Conservation (phyloP, 2,797 vertebrate genomes). For the Tympanoctomys barrerae region DNA sequence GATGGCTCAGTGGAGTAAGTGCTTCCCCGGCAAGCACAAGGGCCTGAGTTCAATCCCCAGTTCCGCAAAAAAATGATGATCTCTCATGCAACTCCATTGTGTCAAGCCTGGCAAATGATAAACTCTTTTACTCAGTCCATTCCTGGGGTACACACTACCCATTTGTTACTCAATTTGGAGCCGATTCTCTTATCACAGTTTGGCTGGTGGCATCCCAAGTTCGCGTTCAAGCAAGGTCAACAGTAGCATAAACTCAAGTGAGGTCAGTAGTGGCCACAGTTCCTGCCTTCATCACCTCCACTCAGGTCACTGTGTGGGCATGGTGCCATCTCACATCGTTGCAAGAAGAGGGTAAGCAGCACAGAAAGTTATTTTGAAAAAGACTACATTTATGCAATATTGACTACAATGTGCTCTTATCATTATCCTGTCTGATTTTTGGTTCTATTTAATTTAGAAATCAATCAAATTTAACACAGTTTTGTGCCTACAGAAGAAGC, state of each 20-base stretch:
- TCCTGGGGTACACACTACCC: too few relatives aligned
- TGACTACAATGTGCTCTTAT: neutral
- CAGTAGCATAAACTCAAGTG: neutral
- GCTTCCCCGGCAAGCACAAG: too few relatives aligned
- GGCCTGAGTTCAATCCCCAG: too few relatives aligned
- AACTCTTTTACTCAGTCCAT: neutral
- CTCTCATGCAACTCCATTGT: neutral
- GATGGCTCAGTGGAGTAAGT: too few relatives aligned
- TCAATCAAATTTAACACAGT: neutral
- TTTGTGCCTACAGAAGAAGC: neutral
- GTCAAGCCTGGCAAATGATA: neutral
- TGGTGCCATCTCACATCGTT: neutral
- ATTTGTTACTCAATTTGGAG: neutral
- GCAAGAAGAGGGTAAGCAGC: neutral
- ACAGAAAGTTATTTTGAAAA: neutral
- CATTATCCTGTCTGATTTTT: neutral
- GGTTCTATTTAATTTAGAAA: neutral
- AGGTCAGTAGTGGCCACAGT: neutral
- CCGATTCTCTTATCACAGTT: neutral
- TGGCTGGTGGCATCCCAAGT: neutral
- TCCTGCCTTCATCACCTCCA: too few relatives aligned
- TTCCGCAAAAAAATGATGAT: too few relatives aligned
- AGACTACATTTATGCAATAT: neutral
- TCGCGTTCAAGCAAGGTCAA: neutral
- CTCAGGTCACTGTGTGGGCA: neutral